Conservation (phyloP, 2,797 vertebrate species). For the Pangasius krempfi region DNA sequence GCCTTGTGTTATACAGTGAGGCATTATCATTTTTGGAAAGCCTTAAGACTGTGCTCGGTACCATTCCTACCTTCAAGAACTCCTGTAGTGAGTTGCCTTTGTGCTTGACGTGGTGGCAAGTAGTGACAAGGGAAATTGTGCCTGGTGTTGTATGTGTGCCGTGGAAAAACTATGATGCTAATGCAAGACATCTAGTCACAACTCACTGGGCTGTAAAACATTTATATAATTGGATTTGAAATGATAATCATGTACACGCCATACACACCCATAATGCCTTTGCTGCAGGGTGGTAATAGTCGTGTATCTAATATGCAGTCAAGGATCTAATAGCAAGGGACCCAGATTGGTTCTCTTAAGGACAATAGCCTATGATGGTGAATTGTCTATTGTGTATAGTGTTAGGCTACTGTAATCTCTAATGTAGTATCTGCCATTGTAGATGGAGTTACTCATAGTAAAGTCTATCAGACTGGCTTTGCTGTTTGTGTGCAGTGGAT, state of each 20-base stretch:
- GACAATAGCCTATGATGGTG: not conserved
- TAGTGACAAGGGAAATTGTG: not conserved
- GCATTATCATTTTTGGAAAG: not conserved
- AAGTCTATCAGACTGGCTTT: not conserved
- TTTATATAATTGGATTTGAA: conserved; percentile 14
- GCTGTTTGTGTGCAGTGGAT: not conserved
- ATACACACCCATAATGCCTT: not conserved
- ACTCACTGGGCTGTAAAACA: not conserved
- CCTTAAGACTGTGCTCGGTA: not conserved
- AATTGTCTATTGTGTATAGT: not conserved
- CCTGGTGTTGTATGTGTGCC: not conserved
- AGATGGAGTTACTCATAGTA: not conserved
- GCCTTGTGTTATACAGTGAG: not conserved
- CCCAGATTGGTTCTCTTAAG: not conserved
- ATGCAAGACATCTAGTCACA: not conserved
- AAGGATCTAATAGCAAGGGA: not conserved
- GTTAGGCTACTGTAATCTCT: not conserved
- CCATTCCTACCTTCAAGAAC: not conserved
- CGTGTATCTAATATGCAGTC: not conserved
- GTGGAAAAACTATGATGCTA: not conserved
- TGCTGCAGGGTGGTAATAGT: not conserved
- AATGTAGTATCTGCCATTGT: conserved; percentile 1
- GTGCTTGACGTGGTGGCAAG: not conserved
- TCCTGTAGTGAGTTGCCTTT: not conserved
- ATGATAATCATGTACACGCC: not conserved